A percentile compares a stretch with the other conserved stretches of the same genome.
Evolutionary conservation across 2,888 invertebrate species (phyloP).

Genomic region (Drosophila heteroneura): DNA sequence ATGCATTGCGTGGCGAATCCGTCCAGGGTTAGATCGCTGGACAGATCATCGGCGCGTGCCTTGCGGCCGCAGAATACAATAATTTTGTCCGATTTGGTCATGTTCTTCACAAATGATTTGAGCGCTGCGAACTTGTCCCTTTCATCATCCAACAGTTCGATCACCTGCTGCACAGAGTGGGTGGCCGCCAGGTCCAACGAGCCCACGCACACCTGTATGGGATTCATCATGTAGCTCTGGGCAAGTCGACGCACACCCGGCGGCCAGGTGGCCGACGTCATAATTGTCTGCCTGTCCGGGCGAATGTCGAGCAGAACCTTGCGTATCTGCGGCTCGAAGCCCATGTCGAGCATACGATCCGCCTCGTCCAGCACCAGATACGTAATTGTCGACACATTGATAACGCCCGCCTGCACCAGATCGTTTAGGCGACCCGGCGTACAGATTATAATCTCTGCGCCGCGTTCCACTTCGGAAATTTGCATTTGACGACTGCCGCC

Average conservation of each 20-base stretch:
- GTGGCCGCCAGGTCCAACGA: conserved; percentile 95
- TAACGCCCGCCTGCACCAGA: conserved; percentile 89
- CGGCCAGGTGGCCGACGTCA: conserved; percentile 99
- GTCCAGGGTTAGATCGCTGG: conserved; percentile 91
- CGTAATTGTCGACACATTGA: conserved; percentile 92
- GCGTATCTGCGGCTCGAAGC: conserved; percentile 95
- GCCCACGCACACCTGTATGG: conserved; percentile 96
- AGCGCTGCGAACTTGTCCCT: conserved; percentile 88
- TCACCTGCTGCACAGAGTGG: conserved; percentile 93
- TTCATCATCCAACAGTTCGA: conserved; percentile 90
- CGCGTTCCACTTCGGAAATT: conserved; percentile 89
- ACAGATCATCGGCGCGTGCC: conserved; percentile 92
- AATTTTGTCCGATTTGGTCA: conserved; percentile 92
- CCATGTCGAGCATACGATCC: conserved; percentile 95
- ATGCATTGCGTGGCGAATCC: conserved; percentile 91
- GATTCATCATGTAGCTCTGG: conserved; percentile 94
- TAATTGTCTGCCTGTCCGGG: conserved; percentile 96
- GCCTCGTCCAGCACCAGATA: conserved; percentile 97
- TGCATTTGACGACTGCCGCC: conserved; percentile 94
- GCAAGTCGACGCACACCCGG: conserved; percentile 93
- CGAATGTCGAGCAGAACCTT: conserved; percentile 92
- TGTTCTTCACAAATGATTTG: conserved; percentile 89
- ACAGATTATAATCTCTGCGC: conserved; percentile 97
- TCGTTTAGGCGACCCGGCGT: conserved; percentile 98
- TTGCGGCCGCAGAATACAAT: conserved; percentile 97